These are phyloP conservation scores for Aurelia coerulea DNA, from an alignment of 30 jellyfish, hydroid and myxozoan genomes.

Conservation along the genomic window DNA sequence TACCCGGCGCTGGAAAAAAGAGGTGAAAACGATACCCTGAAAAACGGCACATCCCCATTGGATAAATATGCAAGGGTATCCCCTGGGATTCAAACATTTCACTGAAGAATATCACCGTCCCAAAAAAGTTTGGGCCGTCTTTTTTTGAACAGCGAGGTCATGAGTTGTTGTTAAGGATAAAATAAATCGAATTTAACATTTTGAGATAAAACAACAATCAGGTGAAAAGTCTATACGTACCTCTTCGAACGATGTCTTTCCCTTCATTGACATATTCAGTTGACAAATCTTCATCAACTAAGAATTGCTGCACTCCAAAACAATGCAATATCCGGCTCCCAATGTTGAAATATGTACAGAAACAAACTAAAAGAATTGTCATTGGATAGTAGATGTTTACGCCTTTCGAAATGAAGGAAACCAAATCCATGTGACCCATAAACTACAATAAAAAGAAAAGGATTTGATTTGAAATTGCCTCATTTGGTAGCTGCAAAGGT, in stretches of 20 bases:
- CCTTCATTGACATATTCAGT: constrained; percentile 94
- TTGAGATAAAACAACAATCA: too few relatives aligned
- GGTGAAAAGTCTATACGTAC: constrained; percentile 1
- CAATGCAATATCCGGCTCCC: constrained; percentile 91
- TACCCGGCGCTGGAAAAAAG: too few relatives aligned
- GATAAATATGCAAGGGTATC: too few relatives aligned
- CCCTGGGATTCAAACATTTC: too few relatives aligned
- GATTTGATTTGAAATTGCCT: neutral
- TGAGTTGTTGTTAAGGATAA: too few relatives aligned
- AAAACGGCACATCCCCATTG: too few relatives aligned
- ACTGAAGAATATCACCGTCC: too few relatives aligned
- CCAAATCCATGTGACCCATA: constrained; percentile 98
- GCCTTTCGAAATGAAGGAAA: constrained; percentile 93
- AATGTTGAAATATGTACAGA: constrained; percentile 89
- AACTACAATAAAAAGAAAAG: constrained; percentile 32
- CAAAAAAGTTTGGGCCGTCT: too few relatives aligned
- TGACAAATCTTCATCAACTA: constrained; percentile 88
- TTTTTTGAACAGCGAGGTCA: too few relatives aligned
- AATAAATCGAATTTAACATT: too few relatives aligned
- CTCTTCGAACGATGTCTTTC: constrained; percentile 82
- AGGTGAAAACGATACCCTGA: too few relatives aligned
- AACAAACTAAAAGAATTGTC: constrained; percentile 84
- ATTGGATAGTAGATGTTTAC: constrained; percentile 93
- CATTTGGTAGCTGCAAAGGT: neutral
- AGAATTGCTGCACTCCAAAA: constrained; percentile 93